Percentiles rank a stretch among this genome's conserved stretches.
Conservation (phyloP, 1,140 invertebrate species). For the Mamestra configurata region DNA sequence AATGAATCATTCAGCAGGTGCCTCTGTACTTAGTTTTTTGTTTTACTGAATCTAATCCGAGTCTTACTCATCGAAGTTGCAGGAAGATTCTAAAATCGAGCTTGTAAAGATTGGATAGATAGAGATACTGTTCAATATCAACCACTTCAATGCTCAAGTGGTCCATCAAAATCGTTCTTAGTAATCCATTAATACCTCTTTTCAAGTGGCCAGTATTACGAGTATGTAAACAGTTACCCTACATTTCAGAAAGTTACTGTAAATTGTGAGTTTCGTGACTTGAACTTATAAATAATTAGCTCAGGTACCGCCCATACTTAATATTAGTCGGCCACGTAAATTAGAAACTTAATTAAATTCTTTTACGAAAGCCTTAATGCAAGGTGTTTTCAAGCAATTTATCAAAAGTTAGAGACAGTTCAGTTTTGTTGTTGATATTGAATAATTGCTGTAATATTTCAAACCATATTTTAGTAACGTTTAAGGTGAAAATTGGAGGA, state of each 20-base stretch:
- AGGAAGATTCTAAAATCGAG: not conserved
- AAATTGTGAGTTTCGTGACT: conserved; percentile 15
- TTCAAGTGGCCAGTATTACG: not conserved
- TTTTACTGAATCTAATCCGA: not conserved
- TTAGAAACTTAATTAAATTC: conserved; percentile 49
- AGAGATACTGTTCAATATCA: conserved; percentile 14
- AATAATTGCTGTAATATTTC: conserved; percentile 37
- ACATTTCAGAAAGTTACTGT: not conserved
- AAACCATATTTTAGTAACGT: conserved; percentile 7
- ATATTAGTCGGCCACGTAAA: conserved; percentile 47
- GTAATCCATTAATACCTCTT: not conserved
- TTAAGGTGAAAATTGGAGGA: not conserved
- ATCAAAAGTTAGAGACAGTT: conserved; percentile 39
- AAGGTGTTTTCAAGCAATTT: conserved; percentile 38
- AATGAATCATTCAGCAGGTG: too few species aligned
- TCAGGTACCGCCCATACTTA: not conserved
- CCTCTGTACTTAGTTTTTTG: too few species aligned
- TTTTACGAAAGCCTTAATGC: conserved; percentile 20
- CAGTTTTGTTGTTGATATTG: conserved; percentile 32
- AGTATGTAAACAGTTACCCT: not conserved
- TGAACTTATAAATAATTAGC: not conserved
- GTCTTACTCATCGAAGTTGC: not conserved
- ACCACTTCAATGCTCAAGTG: conserved; percentile 24
- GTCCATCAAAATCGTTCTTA: not conserved
- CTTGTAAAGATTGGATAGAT: too few species aligned